Percentiles rank a stretch among this genome's conserved stretches.
These are phyloP conservation scores for Scomber japonicus DNA, from an alignment of 2,113 vertebrate genomes.

Conservation along the genomic window DNA sequence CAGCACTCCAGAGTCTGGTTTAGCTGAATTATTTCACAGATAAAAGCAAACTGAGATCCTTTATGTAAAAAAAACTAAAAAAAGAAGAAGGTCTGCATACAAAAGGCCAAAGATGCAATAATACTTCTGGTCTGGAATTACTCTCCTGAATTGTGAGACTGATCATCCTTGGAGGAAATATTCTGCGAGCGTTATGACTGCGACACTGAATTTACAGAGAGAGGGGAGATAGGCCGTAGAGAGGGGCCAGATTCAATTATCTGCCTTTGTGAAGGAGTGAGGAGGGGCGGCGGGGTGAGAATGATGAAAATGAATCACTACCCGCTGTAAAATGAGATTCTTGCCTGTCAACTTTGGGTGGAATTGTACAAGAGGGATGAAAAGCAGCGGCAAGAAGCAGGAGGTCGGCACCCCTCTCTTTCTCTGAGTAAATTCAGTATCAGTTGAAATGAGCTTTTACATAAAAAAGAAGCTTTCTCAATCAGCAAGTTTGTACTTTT, in stretches of 20 bases:
- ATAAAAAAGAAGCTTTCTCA: conserved; percentile 1
- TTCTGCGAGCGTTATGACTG: conserved; percentile 56
- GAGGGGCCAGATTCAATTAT: conserved; percentile 72
- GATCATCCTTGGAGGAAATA: conserved; percentile 61
- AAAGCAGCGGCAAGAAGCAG: conserved; percentile 28
- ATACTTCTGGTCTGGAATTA: conserved; percentile 55
- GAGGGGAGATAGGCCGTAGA: conserved; percentile 39
- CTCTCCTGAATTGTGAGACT: conserved; percentile 44
- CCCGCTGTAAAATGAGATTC: conserved; percentile 75
- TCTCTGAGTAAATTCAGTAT: conserved; percentile 7
- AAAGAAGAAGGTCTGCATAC: conserved; percentile 29
- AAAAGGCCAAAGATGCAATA: conserved; percentile 53
- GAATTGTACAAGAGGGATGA: conserved; percentile 48
- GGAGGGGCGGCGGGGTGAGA: conserved; percentile 50
- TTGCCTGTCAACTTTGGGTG: conserved; percentile 61
- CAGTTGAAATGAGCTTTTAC: conserved; percentile 12
- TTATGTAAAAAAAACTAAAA: background rate
- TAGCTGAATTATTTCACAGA: conserved; percentile 41
- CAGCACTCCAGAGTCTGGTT: conserved; percentile 31
- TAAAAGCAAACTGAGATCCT: conserved; percentile 31
- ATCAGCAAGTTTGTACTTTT: background rate
- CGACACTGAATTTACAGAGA: conserved; percentile 47
- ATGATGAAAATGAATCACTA: conserved; percentile 75
- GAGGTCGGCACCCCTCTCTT: background rate
- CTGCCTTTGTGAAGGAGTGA: conserved; percentile 66